Percentiles rank a stretch among this genome's conserved stretches.
Evolutionary conservation across 1,140 invertebrate species (phyloP).

Genomic region (Leptinotarsa undecemlineata): DNA sequence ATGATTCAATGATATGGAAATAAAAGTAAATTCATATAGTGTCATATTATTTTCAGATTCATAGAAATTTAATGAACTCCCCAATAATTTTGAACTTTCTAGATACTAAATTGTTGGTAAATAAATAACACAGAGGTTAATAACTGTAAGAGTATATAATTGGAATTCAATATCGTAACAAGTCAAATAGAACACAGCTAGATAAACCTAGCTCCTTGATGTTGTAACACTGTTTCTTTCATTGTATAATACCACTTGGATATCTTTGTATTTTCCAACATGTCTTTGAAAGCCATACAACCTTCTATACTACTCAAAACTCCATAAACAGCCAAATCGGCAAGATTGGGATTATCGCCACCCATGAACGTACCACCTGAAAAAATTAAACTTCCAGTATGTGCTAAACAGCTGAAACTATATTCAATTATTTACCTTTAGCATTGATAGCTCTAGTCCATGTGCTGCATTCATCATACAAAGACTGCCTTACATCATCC

Average conservation of each 20-base stretch:
- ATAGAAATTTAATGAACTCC: too few relatives aligned
- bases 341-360: conserved; percentile 85
- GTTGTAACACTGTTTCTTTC: conserved; percentile 46
- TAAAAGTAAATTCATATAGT: too few relatives aligned
- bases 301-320: conserved; percentile 94
- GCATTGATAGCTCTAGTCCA: conserved; percentile 67
- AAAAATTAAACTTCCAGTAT: not conserved
- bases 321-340: conserved; percentile 93
- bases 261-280: conserved; percentile 74
- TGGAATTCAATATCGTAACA: too few relatives aligned
- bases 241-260: conserved; percentile 52
- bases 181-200: conserved; percentile 5
- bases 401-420: not conserved
- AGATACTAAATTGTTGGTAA: too few relatives aligned
- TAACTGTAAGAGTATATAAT: too few relatives aligned
- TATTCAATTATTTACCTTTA: conserved; percentile 17
- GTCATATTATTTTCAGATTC: too few relatives aligned
- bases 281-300: conserved; percentile 87
- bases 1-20: too few relatives aligned
- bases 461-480: conserved; percentile 85
- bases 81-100: too few relatives aligned
- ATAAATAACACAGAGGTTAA: too few relatives aligned
- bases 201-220: conserved; percentile 34
- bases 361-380: conserved; percentile 69
- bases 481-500: conserved; percentile 84